These are phyloP conservation scores for Megalops atlanticus DNA, from an alignment of 2,113 vertebrate genomes.

Conservation along the genomic window DNA sequence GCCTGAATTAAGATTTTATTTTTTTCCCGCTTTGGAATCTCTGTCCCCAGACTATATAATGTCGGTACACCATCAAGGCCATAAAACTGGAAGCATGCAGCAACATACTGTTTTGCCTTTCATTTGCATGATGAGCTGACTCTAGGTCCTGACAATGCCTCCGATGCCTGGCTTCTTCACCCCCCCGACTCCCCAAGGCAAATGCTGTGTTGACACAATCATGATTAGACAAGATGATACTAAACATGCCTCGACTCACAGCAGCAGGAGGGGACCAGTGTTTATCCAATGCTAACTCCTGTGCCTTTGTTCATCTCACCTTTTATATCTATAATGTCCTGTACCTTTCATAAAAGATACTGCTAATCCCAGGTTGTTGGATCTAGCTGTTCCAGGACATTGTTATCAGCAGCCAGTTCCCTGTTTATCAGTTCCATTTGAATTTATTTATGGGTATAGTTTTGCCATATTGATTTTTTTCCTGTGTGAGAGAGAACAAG, in stretches of 20 bases:
- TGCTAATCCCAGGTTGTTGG: neutral
- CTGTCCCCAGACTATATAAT: too few species aligned
- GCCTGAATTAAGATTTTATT: too few species aligned
- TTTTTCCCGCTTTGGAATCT: too few species aligned
- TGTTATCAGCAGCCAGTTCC: neutral
- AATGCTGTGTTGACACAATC: slow-evolving; percentile 31
- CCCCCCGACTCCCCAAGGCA: slow-evolving; percentile 40
- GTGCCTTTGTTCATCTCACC: neutral
- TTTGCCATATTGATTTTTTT: neutral
- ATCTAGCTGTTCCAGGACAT: neutral
- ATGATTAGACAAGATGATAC: slow-evolving; percentile 36
- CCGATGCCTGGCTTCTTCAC: neutral
- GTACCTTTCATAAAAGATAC: neutral
- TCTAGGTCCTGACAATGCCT: slow-evolving; percentile 5
- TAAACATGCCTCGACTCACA: neutral
- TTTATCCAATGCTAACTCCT: neutral
- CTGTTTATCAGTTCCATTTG: neutral
- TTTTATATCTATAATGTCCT: neutral
- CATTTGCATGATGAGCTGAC: slow-evolving; percentile 18
- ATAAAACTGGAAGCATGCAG: too few species aligned
- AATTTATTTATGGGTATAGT: neutral
- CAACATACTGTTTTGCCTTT: neutral
- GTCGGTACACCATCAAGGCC: neutral
- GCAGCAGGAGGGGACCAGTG: neutral
- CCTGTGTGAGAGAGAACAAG: neutral